Conservation (phyloP, 1,140 invertebrate species). For the Limonius californicus region DNA sequence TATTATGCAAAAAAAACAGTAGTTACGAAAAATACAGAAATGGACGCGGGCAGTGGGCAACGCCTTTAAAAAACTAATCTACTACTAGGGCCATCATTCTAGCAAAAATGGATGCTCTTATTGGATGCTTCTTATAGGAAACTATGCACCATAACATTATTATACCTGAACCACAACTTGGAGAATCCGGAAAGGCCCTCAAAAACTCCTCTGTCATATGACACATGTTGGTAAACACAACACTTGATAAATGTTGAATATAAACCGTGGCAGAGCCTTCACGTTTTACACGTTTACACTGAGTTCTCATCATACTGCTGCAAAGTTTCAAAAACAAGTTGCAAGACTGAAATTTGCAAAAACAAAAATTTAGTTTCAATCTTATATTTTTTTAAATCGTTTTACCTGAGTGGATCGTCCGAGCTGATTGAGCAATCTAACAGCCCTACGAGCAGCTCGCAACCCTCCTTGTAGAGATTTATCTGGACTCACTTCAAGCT, state of each 20-base stretch:
- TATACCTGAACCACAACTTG: conserved; percentile 70
- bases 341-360: conserved; percentile 58
- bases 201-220: conserved; percentile 86
- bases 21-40: no score
- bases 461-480: conserved; percentile 92
- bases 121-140: no score
- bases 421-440: conserved; percentile 81
- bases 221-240: conserved; percentile 84
- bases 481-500: conserved; percentile 81
- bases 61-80: no score
- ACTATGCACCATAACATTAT: no score
- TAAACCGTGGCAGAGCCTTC: conserved; percentile 85
- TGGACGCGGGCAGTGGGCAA: no score
- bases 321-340: conserved; percentile 83
- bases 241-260: conserved; percentile 76
- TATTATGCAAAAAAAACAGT: no score
- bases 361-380: conserved; percentile 7
- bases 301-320: conserved; percentile 75
- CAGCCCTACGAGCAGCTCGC: conserved; percentile 77
- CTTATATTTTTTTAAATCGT: neutral
- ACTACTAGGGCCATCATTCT: no score
- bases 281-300: conserved; percentile 79
- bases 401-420: conserved; percentile 67
- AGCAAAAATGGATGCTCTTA: no score
- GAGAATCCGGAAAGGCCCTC: conserved; percentile 71